These are phyloP conservation scores for Taphrorychus bicolor DNA, from an alignment of 2,888 invertebrate genomes.

Conservation along the genomic window DNA sequence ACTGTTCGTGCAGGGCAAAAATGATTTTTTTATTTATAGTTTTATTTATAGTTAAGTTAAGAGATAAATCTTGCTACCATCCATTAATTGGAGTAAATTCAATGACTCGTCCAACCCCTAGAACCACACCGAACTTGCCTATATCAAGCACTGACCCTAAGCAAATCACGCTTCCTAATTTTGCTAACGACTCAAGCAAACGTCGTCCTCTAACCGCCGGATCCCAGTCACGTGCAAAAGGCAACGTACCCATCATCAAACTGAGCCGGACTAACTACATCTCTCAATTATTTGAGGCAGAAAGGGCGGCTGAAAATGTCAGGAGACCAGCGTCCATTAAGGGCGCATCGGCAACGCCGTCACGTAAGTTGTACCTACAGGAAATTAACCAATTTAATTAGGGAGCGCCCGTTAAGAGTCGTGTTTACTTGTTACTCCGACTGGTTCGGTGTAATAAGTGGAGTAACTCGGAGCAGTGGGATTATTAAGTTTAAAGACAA, in stretches of 20 bases:
- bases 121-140: not conserved
- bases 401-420: constrained; percentile 11
- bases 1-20: no score
- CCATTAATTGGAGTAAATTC: no score
- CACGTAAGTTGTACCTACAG: constrained; percentile 21
- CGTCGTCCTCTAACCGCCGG: not conserved
- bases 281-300: constrained; percentile 6
- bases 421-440: constrained; percentile 23
- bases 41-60: no score
- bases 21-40: no score
- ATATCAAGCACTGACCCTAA: not conserved
- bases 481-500: not conserved
- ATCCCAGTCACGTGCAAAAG: not conserved
- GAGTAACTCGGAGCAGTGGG: constrained; percentile 18
- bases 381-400: constrained; percentile 30
- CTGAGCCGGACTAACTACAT: constrained; percentile 10
- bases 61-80: no score
- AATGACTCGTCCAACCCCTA: no score
- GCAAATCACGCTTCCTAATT: not conserved
- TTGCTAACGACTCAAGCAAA: not conserved
- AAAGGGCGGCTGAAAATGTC: constrained; percentile 9
- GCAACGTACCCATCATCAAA: not conserved
- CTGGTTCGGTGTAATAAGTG: constrained; percentile 16
- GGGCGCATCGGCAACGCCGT: constrained; percentile 14
- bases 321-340: constrained; percentile 9